Evolutionary conservation across 2,113 vertebrate genomes (phyloP).

Genomic region (Geothlypis trichas): DNA sequence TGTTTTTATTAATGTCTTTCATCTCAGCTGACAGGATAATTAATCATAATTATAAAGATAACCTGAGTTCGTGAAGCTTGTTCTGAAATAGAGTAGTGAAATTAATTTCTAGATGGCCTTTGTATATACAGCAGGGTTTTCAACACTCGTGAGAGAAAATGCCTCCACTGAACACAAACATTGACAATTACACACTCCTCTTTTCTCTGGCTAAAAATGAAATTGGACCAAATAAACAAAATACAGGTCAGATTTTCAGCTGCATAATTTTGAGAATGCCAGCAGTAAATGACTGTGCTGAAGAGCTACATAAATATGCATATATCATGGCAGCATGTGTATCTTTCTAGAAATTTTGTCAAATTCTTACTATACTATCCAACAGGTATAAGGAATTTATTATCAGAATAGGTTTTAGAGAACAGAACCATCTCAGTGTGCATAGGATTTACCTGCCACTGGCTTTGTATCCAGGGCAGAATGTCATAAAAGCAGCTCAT

Average conservation of each 20-base stretch:
- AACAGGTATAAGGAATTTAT: background rate
- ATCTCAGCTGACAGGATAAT: slow-evolving; percentile 37
- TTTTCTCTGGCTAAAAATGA: background rate
- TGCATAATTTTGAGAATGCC: background rate
- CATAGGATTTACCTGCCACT: background rate
- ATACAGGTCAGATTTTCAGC: background rate
- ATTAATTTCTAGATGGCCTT: slow-evolving; percentile 25
- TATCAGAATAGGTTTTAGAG: background rate
- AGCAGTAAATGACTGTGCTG: background rate
- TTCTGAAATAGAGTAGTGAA: background rate
- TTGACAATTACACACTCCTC: background rate
- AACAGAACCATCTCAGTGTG: background rate
- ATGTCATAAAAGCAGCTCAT: background rate
- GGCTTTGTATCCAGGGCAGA: background rate
- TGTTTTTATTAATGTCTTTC: slow-evolving; percentile 30
- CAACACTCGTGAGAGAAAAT: background rate
- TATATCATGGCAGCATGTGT: background rate
- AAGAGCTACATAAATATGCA: background rate
- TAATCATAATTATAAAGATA: slow-evolving; percentile 46
- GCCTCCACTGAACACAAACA: background rate
- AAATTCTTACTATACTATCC: background rate
- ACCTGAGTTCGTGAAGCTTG: background rate
- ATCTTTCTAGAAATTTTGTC: background rate
- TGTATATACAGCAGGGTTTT: background rate
- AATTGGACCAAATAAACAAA: background rate